Conservation (phyloP, 92 coral and sea anemone species). For the Zoanthus sociatus region DNA sequence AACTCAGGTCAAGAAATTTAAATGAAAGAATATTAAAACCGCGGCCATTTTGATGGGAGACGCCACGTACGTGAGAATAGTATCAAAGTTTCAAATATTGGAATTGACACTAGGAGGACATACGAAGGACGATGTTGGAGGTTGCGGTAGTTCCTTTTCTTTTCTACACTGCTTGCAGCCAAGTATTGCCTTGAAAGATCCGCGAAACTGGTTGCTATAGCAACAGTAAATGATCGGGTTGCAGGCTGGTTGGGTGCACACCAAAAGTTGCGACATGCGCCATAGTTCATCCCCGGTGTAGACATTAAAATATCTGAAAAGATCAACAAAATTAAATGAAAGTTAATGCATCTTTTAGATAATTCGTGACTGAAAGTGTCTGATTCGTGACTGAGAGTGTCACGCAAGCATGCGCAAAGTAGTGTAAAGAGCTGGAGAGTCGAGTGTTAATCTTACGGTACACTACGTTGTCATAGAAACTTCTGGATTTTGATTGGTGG, state of each 20-base stretch:
- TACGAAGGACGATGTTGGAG: constrained; percentile 35
- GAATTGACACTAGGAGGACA: constrained; percentile 38
- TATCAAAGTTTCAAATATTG: not conserved
- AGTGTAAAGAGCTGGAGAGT: too few species aligned
- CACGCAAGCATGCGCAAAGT: too few species aligned
- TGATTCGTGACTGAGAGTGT: too few species aligned
- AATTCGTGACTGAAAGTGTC: not conserved
- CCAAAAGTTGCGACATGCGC: constrained; percentile 45
- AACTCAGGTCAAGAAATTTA: too few species aligned
- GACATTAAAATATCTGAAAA: constrained; percentile 39
- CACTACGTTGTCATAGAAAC: too few species aligned
- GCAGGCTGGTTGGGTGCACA: constrained; percentile 44
- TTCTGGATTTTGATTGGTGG: too few species aligned
- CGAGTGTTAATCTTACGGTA: too few species aligned
- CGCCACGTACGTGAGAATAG: too few species aligned
- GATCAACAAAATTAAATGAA: not conserved
- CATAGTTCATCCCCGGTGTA: constrained; percentile 38
- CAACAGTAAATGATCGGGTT: constrained; percentile 50
- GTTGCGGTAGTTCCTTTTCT: not conserved
- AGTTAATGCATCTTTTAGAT: not conserved
- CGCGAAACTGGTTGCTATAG: constrained; percentile 50
- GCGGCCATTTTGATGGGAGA: too few species aligned
- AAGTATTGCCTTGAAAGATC: constrained; percentile 23
- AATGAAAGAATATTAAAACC: too few species aligned
- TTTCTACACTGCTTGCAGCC: constrained; percentile 38